Base-by-base conservation (phyloP, 2,113 vertebrate species). In the Chionomys nivalis region DNA sequence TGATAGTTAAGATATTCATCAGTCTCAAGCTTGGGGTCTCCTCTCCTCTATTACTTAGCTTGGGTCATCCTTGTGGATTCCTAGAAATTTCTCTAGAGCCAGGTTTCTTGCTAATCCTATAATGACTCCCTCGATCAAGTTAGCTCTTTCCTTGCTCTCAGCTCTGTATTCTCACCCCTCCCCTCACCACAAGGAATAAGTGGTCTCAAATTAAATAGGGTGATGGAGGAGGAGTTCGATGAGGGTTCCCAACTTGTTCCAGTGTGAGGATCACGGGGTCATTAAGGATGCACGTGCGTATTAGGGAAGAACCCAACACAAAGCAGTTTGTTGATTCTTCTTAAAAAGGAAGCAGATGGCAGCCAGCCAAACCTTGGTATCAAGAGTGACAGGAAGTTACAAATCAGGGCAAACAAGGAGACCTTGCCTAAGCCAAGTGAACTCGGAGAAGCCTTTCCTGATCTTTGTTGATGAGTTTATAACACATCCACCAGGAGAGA, bases 321-420 rank as follows among this genome's bases (percentile, higher is more conserved):
- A 92, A 96, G 68, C 68, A 75, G 68, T 89, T 96, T 97, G 95
- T 94, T 97, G 91, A 92, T 89, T 97, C 92, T 91, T 96, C 92
- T 95, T 97, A 91, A 97, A 91, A 42, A 95, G 87, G 95, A 97
- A 95, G 95, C 95, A 95, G 93, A 89, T 97, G 94, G 94, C 94
- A 97, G 61, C 28, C 96, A 93, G 72, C 86, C 93, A 97, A 97
- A 61, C 33, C 66, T 92, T 76, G 96, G 91, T 95, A 93, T 92
- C 66, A 93, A 90, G 96, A 97, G 83, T 87, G 61, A 82, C 91
- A 96, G 93, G 94, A 95, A 95, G n/a, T 87, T 93, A 85, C 92
- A 95, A 81, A 94, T 91, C 55, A 73, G 86, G 94, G 83, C 88
- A 94, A 97, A 97, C 90, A 97, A 94, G 93, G 89, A 93, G 89